Evolutionary conservation across 2,888 invertebrate species (phyloP), one percentile per base, ranked within the genome.

Genomic region (Lymantria monacha): DNA sequence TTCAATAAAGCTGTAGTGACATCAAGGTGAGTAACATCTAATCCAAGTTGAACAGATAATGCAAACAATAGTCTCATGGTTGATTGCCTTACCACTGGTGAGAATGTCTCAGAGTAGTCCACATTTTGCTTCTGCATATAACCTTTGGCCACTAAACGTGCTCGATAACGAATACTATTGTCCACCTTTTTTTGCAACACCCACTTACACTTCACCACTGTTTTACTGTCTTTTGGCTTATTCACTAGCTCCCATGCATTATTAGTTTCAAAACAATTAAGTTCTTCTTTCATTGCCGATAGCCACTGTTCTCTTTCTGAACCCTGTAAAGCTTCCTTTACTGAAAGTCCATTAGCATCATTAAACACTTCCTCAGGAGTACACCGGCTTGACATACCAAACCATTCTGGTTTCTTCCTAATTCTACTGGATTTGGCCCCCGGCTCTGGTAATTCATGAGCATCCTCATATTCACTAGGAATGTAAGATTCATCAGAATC

Each of bases 1-100:
- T 57, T 51, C 3, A 57, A 31, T 14, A 53, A 57, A 1, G 57
- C 57, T 5, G 57, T 57, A 7, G 14, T 49, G 0, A 57, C 44
- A 49, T 57, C 53, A 3, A 53, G 22, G 30, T 57, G 53, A 11
- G 22, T 13, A 8, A 52, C 36, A 13, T 52, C 33, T 40, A 49
- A 36, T 12, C 30, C 36, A 11, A 52, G 9, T 36, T 49, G 30
- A 30, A 46, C 46, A 42, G 46, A 46, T n/a, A 47, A 40, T 30
- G 50, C 42, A 46, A 50, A 50, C 14, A 50, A 42, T 13, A 50
- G n/a, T 45, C 46, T 22, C 1, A 51, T 7, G 11, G 44, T 47
- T 33, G 46, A 22, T 22, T 51, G 46, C 15, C 46, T 31, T 9
- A 47, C 44, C 9, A 47, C 51, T 30, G 46, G 51, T 8, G 46